Base-by-base conservation (phyloP, 2,113 vertebrate genomes). In the Pelvicachromis taeniatus region DNA sequence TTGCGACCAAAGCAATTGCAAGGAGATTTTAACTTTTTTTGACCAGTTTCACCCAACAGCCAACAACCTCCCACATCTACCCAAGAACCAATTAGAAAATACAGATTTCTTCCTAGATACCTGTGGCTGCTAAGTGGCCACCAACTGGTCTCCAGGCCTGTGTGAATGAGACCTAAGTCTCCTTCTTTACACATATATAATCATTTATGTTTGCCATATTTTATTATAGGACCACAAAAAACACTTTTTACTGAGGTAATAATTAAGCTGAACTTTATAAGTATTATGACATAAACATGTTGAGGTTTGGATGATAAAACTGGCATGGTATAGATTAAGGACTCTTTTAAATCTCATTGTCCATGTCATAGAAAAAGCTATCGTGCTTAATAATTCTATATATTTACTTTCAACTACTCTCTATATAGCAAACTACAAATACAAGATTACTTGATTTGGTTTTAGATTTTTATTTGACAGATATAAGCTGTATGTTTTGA, bases 311-410 rank as follows among this genome's bases (percentile, higher is more conserved):
- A 52, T 77, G 23, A 59, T 85, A 56, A 50, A 29, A 55, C 48
- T 84, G 80, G 31, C 16, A 85, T 91, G 61, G 61, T 65, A 78
- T 83, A 83, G 40, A 87, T 21, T 54, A 63, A 77, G 26, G 81
- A 75, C 81, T 83, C 4, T 26, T 80, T 42, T 11, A 6, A 79
- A 82, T 33, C 38, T 68, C 84, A 82, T 68, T 85, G 77, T 84
- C 7, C 54, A 85, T 91, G 83, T 83, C 73, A 75, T 83, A 86
- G 38, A 82, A 88, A 79, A 38, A 38, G 21, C 79, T 56, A 19
- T 89, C 81, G 88, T 91, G 89, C 80, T 82, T 86, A 59, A 58
- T 86, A 63, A 70, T 68, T 77, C 63, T 68, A 50, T 85, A 50
- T 82, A 45, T 86, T 82, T 81, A 63, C 59, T 63, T 63, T 38